Conservation (phyloP, 2,797 vertebrate genomes). For the Artibeus lituratus region DNA sequence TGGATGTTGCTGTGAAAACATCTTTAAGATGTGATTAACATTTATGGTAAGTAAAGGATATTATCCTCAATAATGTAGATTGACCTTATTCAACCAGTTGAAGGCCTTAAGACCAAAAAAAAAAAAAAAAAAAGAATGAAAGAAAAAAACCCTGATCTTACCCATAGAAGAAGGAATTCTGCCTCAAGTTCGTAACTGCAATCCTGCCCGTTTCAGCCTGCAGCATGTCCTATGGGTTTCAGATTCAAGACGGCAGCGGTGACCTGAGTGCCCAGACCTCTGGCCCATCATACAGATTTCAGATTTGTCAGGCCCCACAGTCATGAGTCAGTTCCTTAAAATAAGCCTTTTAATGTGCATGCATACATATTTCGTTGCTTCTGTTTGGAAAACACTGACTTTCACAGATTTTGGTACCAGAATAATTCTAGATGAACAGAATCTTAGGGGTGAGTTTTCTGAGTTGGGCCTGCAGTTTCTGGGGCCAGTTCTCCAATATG, state of each 20-base stretch:
- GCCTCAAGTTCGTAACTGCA: neutral
- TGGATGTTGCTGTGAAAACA: neutral
- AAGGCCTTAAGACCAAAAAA: neutral
- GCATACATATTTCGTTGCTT: neutral
- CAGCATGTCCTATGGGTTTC: neutral
- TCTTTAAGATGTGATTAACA: neutral
- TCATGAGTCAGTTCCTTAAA: neutral
- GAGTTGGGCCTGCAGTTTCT: neutral
- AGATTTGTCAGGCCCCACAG: neutral
- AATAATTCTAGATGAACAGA: neutral
- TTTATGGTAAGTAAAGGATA: neutral
- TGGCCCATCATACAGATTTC: neutral
- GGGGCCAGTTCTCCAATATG: neutral
- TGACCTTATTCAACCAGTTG: neutral
- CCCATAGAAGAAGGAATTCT: neutral
- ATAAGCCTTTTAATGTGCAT: neutral
- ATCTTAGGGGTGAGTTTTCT: neutral
- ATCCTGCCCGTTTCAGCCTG: neutral
- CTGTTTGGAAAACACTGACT: neutral
- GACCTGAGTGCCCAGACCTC: neutral
- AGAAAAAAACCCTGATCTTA: neutral
- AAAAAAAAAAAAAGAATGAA: too few species aligned
- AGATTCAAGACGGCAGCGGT: neutral
- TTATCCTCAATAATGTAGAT: neutral
- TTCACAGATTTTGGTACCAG: neutral